Evolutionary conservation across 1,140 invertebrate genomes (phyloP), one percentile per base, ranked within the genome.

Genomic region (Ips nitidus): DNA sequence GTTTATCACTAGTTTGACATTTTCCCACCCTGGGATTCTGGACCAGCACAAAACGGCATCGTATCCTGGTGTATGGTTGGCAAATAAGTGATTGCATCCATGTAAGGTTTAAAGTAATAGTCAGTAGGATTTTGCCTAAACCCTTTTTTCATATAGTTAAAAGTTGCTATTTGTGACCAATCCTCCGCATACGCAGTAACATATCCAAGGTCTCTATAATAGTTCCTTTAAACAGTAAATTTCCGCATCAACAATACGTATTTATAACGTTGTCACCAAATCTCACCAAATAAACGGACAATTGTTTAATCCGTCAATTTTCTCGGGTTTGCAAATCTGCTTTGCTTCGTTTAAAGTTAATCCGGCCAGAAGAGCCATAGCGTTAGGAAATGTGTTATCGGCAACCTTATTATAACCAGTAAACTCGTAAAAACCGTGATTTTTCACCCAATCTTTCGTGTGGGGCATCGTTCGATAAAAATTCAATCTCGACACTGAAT

Each of bases 341-440:
- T 82, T 78, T 6, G 84, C 80, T 71, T 82, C 81, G 4, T 74
- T 72, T 57, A 81, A 75, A 76, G 80, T 87, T 50, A 86, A 82
- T 3, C 93, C 92, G 3, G 88, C 90, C 41, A 94, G 80, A 3
- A 91, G 79, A 0, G 92, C 89, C 84, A 94, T 90, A 38, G 94
- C 77, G 79, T 94, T 94, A 0, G 91, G 91, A 78, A 91, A 93
- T 1, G 91, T 94, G 73, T 94, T 93, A 73, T 92, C 91, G 2
- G 86, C 91, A 71, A 88, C 83, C 79, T 90, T 90, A 63, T 86
- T 88, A 75, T 88, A 90, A 0, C 88, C 88, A 43, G 82, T 78
- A 36, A 89, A 79, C 43, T 83, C 82, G 4, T 86, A 73, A 77
- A 86, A 89, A 22, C 71, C 40, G 41, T 76, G 73, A 5, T 74